Evolutionary conservation across 2,888 invertebrate species (phyloP), one percentile per base, ranked within the genome.

Genomic region (Caenorhabditis sp.): DNA sequence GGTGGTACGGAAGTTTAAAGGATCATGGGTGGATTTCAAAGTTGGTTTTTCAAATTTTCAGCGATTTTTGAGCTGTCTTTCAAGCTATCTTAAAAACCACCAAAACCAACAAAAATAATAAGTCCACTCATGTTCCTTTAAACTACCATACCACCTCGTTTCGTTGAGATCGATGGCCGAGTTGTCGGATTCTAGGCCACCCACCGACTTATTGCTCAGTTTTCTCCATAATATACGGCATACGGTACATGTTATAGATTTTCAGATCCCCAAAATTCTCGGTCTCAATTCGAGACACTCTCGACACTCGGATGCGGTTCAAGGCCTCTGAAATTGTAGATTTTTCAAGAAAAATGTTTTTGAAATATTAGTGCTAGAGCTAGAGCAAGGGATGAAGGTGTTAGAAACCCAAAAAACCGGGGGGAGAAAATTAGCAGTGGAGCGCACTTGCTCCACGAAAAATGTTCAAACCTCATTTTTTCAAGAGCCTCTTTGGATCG

Each of bases 401-500:
- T 22, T 72, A 51, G 28, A 24, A 64, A 31, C 47, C 8, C 38
- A 63, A 26, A 24, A 51, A 63, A 28, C n/a, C n/a, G 61, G 61
- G 35, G 22, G 19, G 3, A 35, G 12, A 19, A 19, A 19, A 49
- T 41, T 61, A 61, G 22, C 61, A 58, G 47, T 44, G 31, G 44
- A 44, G 44, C 26, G 19, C 44, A 31, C 51, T 61, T 41, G 38
- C 19, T 14, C 16, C 26, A 47, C 16, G 19, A 28, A 2, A 47
- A 47, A 5, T n/a, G 14, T 22, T 44, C 73, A 51, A 47, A 75
- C 75, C 75, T 75, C 16, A 22, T 41, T 14, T 58, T 77, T n/a
- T 77, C 76, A 69, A 77, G 41, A 51, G 69, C 22, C 63, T 77
- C 77, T 70, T 49, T 75, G 5, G 66, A 41, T 49, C 70, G 77